Evolutionary conservation across 2,113 vertebrate species (phyloP), one percentile per base, ranked within the genome.

Genomic region (Limnothrissa miodon): DNA sequence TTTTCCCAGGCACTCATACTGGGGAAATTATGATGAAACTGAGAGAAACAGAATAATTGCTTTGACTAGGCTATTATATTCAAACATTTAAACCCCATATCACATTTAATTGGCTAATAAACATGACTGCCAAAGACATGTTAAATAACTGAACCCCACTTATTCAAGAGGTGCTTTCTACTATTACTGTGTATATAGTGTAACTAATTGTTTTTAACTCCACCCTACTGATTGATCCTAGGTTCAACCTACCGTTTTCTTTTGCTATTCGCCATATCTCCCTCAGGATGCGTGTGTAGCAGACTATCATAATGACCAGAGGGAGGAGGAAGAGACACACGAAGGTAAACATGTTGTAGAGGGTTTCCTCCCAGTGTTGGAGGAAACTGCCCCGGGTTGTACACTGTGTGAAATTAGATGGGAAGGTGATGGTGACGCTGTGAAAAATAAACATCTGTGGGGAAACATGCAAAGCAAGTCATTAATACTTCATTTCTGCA

Each of bases 311-410:
- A 87, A 96, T 95, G 85, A 90, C 87, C 88, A 96, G 87, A 9
- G 95, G 95, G 23, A 96, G 90, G 48, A 96, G 94, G 85, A 95
- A 96, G 85, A 96, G 93, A 89, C 95, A 96, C 19, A 90, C 90
- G 25, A 96, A 96, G 11, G 94, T 95, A 87, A 96, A 95, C 94
- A 96, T 95, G 90, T 95, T 95, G 90, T 96, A 96, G 25, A 93
- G 66, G 0, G 94, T 95, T 91, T 96, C 95, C 87, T 95, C 93
- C 94, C 95, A 95, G 84, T 81, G 94, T 39, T 90, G 83, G 36
- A 91, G 80, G 79, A 96, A 96, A 74, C 94, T 95, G 17, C 95
- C 95, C 0, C 90, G 91, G 19, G 95, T 95, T 86, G 94, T 94
- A 87, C 95, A 96, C 89, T 96, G 95, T 29, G 95, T 95, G 90